Evolutionary conservation across 2,888 invertebrate species (phyloP), one percentile per base, ranked within the genome.

Genomic region (Caenorhabditis japonica): DNA sequence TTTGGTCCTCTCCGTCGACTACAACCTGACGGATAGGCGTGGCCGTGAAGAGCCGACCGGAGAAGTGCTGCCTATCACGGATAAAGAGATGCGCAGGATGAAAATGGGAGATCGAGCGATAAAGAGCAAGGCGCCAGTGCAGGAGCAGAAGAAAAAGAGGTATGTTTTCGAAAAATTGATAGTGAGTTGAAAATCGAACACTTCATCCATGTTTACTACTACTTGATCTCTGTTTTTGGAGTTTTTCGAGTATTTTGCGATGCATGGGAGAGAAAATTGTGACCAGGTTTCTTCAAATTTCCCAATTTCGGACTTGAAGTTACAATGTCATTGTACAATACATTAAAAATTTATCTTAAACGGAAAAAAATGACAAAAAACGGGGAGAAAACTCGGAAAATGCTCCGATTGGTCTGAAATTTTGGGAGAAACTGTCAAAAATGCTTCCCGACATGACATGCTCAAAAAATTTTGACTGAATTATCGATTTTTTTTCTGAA

Each of bases 1-100:
- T 91, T 93, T 99, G 90, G 99, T 99, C 49, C 91, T 99, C 84
- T 97, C 97, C 94, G 97, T 97, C 64, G 99, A 99, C 91, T 94
- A 97, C 36, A 92, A 97, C 49, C 91, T 99, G 33, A 97, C 99
- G 76, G 99, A 99, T 89, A 91, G 96, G 79, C 92, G 97, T 75
- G 94, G 95, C 56, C 92, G 97, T 83, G 97, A 99, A 95, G 99
- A 99, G 90, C 96, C 99, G 0, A 99, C 99, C 0, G 88, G 99
- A 21, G 99, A 99, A 90, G 99, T 99, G 4, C 92, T 97, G 89
- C 94, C 97, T 62, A 91, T 99, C 82, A 93, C 94, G 44, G 95
- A 95, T 4, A 79, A 78, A 27, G 95, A 95, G 88, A 90, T 97
- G 41, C 91, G 91, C 1, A 94, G 94, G 0, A 94, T 94, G 0